Evolutionary conservation across 1,140 invertebrate genomes (phyloP), one percentile per base, ranked within the genome.

Genomic region (Watersipora subatra): DNA sequence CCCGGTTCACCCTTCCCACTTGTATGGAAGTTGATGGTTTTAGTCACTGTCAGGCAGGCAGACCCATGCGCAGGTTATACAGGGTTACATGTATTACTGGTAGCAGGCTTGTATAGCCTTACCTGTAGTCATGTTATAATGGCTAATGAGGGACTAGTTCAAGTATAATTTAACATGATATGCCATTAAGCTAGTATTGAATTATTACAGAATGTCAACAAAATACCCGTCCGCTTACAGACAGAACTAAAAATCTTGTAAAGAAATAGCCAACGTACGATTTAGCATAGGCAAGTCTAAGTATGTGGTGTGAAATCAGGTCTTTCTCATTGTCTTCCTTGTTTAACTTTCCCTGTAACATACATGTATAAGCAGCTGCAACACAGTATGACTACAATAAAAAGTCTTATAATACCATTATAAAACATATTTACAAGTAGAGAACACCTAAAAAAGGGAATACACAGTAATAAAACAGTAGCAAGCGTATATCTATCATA

Each of bases 241-340:
- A 46, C 34, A 46, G n/a, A 46, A 46, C 34, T 12, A 12, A n/a
- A n/a, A 46, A 46, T 7, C 34, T 46, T n/a, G n/a, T 2, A 15
- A 46, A 28, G 25, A 57, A 25, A 64, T 55, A 3, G n/a, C 34
- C 7, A 64, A 73, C 75, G 74, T 76, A 81, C 80, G 76, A 79
- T 76, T 76, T 75, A 73, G 91, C 96, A 82, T 92, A 97, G 1
- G 91, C 91, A 34, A 99, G 78, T 67, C 93, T 84, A 1, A 97
- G 81, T 68, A 97, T 89, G 78, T 91, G 97, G 80, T 99, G 95
- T 0, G 93, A 93, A 59, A 95, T 85, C 73, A 91, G 87, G 82
- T 98, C 94, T 67, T 86, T 85, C 64, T 46, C 34, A 12, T 46
- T n/a, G 34, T 46, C 34, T 46, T 46, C 34, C n/a, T 46, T 46